phyloP scores from a whole-genome alignment of 2,888 invertebrate species.

The Parnassius apollo region DNA sequence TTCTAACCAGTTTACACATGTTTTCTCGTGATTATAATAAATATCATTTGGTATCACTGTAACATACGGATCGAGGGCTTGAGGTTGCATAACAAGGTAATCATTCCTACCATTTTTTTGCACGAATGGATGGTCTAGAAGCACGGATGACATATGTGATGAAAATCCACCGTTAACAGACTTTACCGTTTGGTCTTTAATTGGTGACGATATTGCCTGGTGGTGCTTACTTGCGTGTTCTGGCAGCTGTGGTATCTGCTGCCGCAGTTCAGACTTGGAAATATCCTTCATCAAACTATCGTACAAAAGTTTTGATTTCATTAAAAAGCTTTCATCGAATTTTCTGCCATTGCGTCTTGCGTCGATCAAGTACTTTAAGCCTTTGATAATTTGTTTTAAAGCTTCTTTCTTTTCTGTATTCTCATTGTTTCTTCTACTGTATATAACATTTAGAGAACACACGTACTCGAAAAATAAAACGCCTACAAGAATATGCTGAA shows the following conservation, averaged over 20 bases:
- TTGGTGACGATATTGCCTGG: neutral
- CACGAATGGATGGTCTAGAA: constrained; percentile 48
- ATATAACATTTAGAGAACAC: neutral
- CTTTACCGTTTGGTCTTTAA: neutral
- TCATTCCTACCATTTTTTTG: constrained; percentile 53
- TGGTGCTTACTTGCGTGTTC: neutral
- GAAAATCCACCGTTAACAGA: constrained; percentile 48
- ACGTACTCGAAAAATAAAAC: constrained; percentile 8
- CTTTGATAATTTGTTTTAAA: neutral
- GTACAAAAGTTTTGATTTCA: constrained; percentile 4
- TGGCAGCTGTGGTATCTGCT: neutral
- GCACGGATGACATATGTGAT: constrained; percentile 40
- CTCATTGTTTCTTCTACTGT: neutral
- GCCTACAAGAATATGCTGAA: constrained; percentile 5
- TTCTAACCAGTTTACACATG: constrained; percentile 68
- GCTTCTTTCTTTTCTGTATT: neutral
- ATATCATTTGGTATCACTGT: constrained; percentile 63
- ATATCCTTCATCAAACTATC: constrained; percentile 13
- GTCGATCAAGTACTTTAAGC: constrained; percentile 2
- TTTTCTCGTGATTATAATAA: constrained; percentile 57
- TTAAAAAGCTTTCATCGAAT: constrained; percentile 4
- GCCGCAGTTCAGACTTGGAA: neutral
- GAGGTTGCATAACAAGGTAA: constrained; percentile 52
- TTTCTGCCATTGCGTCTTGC: constrained; percentile 2
- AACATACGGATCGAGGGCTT: constrained; percentile 46